These are phyloP conservation scores for Notodonta dromedarius DNA, from an alignment of 2,888 invertebrate genomes.

Conservation along the genomic window DNA sequence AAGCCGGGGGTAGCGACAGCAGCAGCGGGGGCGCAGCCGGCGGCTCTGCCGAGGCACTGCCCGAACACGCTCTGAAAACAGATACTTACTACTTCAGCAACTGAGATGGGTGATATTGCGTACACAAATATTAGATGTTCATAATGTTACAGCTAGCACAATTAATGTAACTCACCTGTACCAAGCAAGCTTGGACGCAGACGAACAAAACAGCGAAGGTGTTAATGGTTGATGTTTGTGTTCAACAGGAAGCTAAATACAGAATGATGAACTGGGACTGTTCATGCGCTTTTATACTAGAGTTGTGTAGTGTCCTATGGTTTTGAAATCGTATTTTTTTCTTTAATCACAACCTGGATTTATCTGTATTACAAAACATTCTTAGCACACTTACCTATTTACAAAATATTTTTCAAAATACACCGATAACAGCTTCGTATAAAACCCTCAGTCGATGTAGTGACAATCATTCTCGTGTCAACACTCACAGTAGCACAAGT, in stretches of 20 bases:
- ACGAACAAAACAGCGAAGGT: slow-evolving; percentile 21
- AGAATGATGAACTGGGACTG: slow-evolving; percentile 4
- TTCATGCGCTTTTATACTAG: slow-evolving; percentile 13
- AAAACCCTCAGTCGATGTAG: too few species aligned
- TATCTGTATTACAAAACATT: not conserved
- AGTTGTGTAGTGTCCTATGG: not conserved
- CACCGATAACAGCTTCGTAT: too few species aligned
- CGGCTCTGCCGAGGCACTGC: slow-evolving; percentile 33
- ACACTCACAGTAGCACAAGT: not conserved
- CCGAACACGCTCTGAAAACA: slow-evolving; percentile 21
- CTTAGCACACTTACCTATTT: not conserved
- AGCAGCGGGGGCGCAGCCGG: slow-evolving; percentile 5
- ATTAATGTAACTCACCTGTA: slow-evolving; percentile 18
- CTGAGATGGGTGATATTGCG: too few species aligned
- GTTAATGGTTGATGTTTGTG: slow-evolving; percentile 21
- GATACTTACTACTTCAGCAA: not conserved
- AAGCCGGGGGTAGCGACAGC: slow-evolving; percentile 7
- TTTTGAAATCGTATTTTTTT: too few species aligned
- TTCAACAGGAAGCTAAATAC: slow-evolving; percentile 8
- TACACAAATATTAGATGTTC: too few species aligned
- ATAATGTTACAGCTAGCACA: too few species aligned
- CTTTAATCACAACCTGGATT: too few species aligned
- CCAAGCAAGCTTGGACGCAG: slow-evolving; percentile 31
- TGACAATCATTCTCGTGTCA: slow-evolving; percentile 3
- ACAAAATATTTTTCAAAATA: not conserved